A percentile compares a stretch with the other conserved stretches of the same genome.
These are phyloP conservation scores for Philopedon plagiatum DNA, from an alignment of 2,888 invertebrate genomes.

Conservation along the genomic window DNA sequence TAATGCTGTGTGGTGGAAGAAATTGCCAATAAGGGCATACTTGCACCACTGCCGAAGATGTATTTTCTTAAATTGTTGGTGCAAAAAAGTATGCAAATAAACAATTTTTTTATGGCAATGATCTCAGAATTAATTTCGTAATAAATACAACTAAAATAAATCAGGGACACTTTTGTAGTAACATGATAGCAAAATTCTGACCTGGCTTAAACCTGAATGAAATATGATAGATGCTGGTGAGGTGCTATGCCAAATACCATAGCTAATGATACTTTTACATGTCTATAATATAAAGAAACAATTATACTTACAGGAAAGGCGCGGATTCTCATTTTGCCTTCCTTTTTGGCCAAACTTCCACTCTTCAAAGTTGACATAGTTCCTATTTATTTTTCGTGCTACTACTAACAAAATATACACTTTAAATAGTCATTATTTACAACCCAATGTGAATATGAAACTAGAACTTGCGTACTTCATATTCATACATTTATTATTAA, in stretches of 20 bases:
- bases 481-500: conserved; percentile 21
- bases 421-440: conserved; percentile 38
- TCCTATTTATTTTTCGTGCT: conserved; percentile 53
- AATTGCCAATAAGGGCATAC: no score
- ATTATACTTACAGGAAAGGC: conserved; percentile 93
- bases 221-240: conserved; percentile 24
- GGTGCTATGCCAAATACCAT: not conserved
- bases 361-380: conserved; percentile 77
- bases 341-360: conserved; percentile 87
- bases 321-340: conserved; percentile 97
- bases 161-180: no score
- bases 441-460: conserved; percentile 13
- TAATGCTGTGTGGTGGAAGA: no score
- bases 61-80: no score
- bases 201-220: conserved; percentile 25
- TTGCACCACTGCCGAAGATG: no score
- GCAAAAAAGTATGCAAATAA: no score
- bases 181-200: no score
- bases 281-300: not conserved
- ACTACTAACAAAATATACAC: not conserved
- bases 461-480: conserved; percentile 30
- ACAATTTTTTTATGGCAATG: no score
- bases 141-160: no score
- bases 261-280: not conserved
- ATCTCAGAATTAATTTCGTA: no score